phyloP scores from a whole-genome alignment of 2,888 invertebrate genomes.

The Phengaris arion region DNA sequence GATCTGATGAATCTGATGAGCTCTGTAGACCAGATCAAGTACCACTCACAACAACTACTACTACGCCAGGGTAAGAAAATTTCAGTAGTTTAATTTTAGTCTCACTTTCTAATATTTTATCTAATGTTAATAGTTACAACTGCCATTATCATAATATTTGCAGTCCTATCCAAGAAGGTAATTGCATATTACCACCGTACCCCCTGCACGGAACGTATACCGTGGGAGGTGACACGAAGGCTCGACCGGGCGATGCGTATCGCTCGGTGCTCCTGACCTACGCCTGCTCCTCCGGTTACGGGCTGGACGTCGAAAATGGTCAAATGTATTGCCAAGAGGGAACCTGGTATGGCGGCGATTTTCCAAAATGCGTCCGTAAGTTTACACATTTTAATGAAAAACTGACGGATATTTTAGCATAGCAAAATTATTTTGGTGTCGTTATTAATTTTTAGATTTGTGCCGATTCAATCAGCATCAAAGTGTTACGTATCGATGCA shows the following conservation, averaged over 20 bases:
- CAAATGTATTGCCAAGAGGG: conserved; percentile 51
- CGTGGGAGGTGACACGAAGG: conserved; percentile 45
- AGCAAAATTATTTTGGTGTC: not conserved
- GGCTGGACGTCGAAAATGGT: conserved; percentile 39
- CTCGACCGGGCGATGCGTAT: conserved; percentile 47
- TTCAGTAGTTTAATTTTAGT: not conserved
- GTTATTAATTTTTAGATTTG: conserved; percentile 43
- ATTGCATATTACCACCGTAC: conserved; percentile 53
- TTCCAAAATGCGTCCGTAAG: conserved; percentile 50
- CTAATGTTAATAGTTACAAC: conserved; percentile 20
- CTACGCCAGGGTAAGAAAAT: conserved; percentile 33
- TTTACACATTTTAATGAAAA: conserved; percentile 28
- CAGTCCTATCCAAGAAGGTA: conserved; percentile 44
- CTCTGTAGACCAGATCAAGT: conserved; percentile 39
- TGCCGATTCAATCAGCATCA: conserved; percentile 49
- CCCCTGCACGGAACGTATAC: conserved; percentile 55
- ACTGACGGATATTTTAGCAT: not conserved
- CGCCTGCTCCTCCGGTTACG: conserved; percentile 53
- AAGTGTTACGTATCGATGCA: conserved; percentile 52
- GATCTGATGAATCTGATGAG: conserved; percentile 47
- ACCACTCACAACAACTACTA: conserved; percentile 42
- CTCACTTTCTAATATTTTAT: not conserved
- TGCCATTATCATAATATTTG: conserved; percentile 26
- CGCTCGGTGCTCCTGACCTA: conserved; percentile 47
- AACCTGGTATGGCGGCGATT: conserved; percentile 43